Evolutionary conservation across 1,140 invertebrate species (phyloP), one percentile per base, ranked within the genome.

Genomic region (Lineus longissimus): DNA sequence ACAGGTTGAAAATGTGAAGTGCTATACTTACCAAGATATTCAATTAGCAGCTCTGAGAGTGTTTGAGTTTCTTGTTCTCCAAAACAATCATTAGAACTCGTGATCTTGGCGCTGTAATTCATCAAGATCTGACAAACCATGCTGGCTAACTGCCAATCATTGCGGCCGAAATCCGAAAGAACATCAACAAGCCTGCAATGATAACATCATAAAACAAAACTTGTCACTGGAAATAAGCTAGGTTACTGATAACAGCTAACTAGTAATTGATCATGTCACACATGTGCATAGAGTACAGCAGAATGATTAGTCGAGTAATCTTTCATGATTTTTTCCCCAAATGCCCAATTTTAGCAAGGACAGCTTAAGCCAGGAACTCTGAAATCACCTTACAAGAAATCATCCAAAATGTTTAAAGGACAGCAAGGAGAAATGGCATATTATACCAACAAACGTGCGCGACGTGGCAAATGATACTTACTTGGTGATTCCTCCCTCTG

Each of bases 61-160:
- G 79, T 70, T 30, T 71, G 64, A 17, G 75, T 62, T 60, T 79
- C 74, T 27, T 69, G 51, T 11, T 75, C 70, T 0, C 80, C 79
- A 68, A 80, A 80, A 51, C 69, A 77, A 47, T 64, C 67, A 57
- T 71, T 73, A 45, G 72, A 68, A 61, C 75, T 79, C 23, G 73
- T 78, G 41, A 81, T 80, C 40, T 88, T 87, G 33, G 86, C 86
- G 63, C 86, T 86, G 69, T 87, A 88, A 79, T 91, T 91, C 88
- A 89, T 90, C 19, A 90, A 71, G 7, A 85, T 84, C 76, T 88
- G 87, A 75, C 87, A 88, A 2, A 87, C 83, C 62, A 88, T 77
- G 64, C 82, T 84, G 7, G 84, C 86, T 55, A 89, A 70, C 59
- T 84, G 81, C 86, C 87, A 88, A 70, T 88, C 86, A 51, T 82